phyloP scores from a whole-genome alignment of 2,888 invertebrate genomes.

The Campaea margaritaria region DNA sequence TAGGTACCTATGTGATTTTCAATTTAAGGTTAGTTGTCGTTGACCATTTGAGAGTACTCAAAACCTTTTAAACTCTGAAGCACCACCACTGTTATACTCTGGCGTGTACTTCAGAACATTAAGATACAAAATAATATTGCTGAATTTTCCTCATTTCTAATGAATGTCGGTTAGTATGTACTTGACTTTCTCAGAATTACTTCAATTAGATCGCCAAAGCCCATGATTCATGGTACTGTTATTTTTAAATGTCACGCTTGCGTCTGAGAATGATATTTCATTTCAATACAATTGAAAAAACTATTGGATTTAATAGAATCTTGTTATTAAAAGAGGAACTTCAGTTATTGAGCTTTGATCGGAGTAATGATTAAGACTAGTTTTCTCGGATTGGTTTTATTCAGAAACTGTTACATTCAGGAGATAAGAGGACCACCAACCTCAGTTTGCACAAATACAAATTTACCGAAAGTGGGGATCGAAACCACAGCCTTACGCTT shows the following conservation, averaged over 20 bases:
- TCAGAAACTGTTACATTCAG: too few species aligned
- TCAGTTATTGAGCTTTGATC: not conserved
- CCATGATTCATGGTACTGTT: not conserved
- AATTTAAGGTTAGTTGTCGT: conserved; percentile 1
- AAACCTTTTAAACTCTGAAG: conserved; percentile 7
- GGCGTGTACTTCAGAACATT: conserved; percentile 2
- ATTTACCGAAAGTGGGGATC: too few species aligned
- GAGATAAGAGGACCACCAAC: too few species aligned
- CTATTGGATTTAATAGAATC: not conserved
- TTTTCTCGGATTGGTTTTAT: not conserved
- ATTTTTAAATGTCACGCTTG: not conserved
- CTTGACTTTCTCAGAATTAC: conserved; percentile 22
- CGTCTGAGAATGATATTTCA: not conserved
- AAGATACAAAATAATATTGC: conserved; percentile 10
- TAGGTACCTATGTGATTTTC: too few species aligned
- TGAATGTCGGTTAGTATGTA: conserved; percentile 1
- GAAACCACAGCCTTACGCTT: too few species aligned
- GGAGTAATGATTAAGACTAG: not conserved
- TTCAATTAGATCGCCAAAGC: conserved; percentile 17
- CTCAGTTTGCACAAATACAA: too few species aligned
- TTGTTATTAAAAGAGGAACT: not conserved
- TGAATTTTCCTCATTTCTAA: conserved; percentile 31
- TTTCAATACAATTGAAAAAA: not conserved
- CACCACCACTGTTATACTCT: conserved; percentile 18
- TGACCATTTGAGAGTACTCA: conserved; percentile 13